Base-by-base conservation (phyloP, 2,797 vertebrate species). In the Lutjanus argentimaculatus region DNA sequence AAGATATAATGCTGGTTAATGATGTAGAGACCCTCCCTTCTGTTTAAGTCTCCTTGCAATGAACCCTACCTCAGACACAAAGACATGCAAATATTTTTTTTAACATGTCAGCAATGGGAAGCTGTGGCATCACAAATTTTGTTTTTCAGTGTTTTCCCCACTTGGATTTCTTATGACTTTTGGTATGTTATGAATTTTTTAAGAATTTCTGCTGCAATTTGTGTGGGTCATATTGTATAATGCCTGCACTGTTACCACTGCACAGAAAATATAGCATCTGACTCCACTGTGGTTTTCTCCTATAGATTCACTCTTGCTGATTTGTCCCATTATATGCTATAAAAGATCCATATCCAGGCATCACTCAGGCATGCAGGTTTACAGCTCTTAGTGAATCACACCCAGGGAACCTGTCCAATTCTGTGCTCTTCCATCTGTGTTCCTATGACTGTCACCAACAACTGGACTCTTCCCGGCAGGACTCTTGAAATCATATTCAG, bases 391-490 rank as follows among this genome's bases (percentile, higher is more conserved):
- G 11, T 77, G 72, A 83, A 74, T 74, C 84, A 70, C 8, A 86
- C 22, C 10, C 25, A 21, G 52, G 63, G 46, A 80, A 56, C 64
- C 45, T 7, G 21, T 82, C 66, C 67, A 87, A 51, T 71, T 70
- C 25, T 43, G 46, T 45, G n/a, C 51, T 73, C 48, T 49, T 79
- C 75, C 80, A 86, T 86, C 81, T 85, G 71, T 80, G 59, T 51
- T 79, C 43, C 45, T 52, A 16, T 67, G 72, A 83, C 77, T 57
- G 63, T 78, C 65, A 80, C 72, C 6, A 42, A 66, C 72, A 30
- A 22, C 64, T 19, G 66, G 69, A 62, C 77, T 72, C 64, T 45
- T 77, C 56, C 68, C 80, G 80, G 66, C 66, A 78, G 61, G 19
- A 15, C 66, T 78, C 42, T 72, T 13, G 11, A 70, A 84, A 81